These are phyloP conservation scores for Spisula subtruncata DNA, from an alignment of 2,888 invertebrate species.

Conservation along the genomic window DNA sequence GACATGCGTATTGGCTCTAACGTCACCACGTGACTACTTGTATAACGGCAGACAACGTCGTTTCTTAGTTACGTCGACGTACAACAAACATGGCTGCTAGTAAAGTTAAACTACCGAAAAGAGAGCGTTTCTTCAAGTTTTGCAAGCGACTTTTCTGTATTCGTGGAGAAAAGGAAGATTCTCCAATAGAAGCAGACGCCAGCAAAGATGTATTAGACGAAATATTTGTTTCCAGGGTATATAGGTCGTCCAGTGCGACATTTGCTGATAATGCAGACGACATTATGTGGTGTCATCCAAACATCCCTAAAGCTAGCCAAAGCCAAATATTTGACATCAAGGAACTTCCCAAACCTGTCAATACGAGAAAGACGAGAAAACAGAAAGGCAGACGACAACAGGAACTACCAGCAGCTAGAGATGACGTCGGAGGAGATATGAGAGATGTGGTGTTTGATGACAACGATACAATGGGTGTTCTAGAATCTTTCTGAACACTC, in stretches of 20 bases:
- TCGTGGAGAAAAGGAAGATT: background rate
- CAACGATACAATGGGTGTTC: slow-evolving; percentile 4
- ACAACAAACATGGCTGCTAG: background rate
- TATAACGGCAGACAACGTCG: background rate
- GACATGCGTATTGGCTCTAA: background rate
- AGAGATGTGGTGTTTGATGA: background rate
- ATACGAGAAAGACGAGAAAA: background rate
- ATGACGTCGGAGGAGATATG: background rate
- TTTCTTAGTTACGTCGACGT: background rate
- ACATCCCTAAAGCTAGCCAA: background rate
- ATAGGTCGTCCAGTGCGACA: background rate
- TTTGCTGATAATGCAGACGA: background rate
- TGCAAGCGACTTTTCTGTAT: background rate
- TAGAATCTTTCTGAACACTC: background rate
- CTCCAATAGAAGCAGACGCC: background rate
- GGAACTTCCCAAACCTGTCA: background rate
- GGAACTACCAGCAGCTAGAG: background rate
- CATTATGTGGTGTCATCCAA: background rate
- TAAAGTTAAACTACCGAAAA: background rate
- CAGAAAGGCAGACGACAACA: background rate
- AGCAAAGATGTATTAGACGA: background rate
- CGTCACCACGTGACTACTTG: background rate
- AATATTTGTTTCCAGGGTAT: background rate
- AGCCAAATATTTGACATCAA: background rate
- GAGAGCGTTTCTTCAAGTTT: background rate